Percentiles rank a stretch among this genome's conserved stretches.
These are phyloP conservation scores for Lepus oiostolus DNA, from an alignment of 2,797 vertebrate genomes.

Conservation along the genomic window DNA sequence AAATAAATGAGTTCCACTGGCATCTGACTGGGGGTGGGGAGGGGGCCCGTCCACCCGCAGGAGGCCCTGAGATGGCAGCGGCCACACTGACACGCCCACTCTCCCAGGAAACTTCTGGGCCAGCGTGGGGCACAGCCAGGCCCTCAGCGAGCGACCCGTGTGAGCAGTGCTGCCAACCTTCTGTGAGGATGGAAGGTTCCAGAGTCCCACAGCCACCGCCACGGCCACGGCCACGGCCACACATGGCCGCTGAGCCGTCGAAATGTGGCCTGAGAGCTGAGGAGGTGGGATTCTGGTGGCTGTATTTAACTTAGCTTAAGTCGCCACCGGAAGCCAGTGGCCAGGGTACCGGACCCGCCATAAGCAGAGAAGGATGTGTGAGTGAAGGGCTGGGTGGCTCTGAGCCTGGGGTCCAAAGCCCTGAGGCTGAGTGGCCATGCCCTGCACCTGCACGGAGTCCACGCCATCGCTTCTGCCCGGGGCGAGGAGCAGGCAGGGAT, in stretches of 20 bases:
- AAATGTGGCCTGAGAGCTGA: background rate
- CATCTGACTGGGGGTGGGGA: rapidly evolving
- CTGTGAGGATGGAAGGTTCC: background rate
- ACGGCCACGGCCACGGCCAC: background rate
- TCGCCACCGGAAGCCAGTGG: too few species aligned
- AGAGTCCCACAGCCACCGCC: background rate
- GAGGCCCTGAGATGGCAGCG: too few species aligned
- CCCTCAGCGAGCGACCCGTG: too few species aligned
- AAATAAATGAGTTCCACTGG: background rate
- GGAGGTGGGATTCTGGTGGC: background rate
- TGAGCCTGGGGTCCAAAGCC: background rate
- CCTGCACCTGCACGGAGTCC: background rate
- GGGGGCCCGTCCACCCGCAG: background rate
- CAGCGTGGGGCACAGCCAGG: too few species aligned
- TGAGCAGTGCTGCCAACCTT: background rate
- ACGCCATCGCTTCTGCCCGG: background rate
- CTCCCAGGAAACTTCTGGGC: background rate
- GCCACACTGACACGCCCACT: rapidly evolving
- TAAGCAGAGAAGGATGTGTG: background rate
- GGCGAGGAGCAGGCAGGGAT: background rate
- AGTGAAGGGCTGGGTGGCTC: background rate
- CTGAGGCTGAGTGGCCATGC: background rate
- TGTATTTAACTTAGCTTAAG: background rate
- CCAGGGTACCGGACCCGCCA: rapidly evolving
- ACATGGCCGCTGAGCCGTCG: rapidly evolving